These are phyloP conservation scores for Loxodonta africana DNA, from an alignment of 2,113 vertebrate genomes.

Conservation along the genomic window DNA sequence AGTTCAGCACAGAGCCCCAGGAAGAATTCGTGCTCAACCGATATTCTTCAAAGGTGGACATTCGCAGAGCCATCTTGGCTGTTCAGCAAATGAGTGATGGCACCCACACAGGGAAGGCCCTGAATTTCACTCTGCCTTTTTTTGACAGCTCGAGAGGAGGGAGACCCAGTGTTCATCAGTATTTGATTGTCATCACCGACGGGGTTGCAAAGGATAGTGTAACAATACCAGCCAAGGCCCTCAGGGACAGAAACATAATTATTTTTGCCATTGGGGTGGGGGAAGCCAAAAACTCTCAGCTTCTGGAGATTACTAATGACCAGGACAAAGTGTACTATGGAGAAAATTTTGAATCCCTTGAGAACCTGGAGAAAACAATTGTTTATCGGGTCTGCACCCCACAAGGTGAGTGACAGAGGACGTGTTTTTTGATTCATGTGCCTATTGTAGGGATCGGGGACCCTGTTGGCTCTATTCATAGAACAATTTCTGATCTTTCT, in stretches of 20 bases:
- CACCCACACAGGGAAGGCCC: constrained; percentile 88
- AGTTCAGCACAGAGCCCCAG: constrained; percentile 87
- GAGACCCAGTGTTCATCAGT: constrained; percentile 86
- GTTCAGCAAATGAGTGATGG: constrained; percentile 87
- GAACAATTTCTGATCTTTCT: neutral
- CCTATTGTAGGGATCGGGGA: neutral
- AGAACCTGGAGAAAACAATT: constrained; percentile 88
- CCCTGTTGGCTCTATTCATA: neutral
- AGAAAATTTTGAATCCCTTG: constrained; percentile 88
- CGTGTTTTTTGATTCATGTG: neutral
- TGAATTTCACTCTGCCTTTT: constrained; percentile 85
- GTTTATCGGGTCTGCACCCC: constrained; percentile 89
- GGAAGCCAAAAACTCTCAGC: constrained; percentile 87
- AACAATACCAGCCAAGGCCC: constrained; percentile 82
- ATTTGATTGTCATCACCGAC: constrained; percentile 92
- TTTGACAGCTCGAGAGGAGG: constrained; percentile 88
- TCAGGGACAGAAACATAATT: constrained; percentile 88
- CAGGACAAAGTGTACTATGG: constrained; percentile 85
- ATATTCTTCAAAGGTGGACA: constrained; percentile 74
- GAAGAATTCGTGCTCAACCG: constrained; percentile 88
- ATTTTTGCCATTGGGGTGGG: constrained; percentile 91
- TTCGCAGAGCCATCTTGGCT: constrained; percentile 80
- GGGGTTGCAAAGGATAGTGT: constrained; percentile 90
- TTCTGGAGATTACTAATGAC: constrained; percentile 90
- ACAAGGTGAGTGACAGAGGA: constrained; percentile 84